Conservation (phyloP, 2,113 vertebrate species). For the Myrmophylax atrothorax region DNA sequence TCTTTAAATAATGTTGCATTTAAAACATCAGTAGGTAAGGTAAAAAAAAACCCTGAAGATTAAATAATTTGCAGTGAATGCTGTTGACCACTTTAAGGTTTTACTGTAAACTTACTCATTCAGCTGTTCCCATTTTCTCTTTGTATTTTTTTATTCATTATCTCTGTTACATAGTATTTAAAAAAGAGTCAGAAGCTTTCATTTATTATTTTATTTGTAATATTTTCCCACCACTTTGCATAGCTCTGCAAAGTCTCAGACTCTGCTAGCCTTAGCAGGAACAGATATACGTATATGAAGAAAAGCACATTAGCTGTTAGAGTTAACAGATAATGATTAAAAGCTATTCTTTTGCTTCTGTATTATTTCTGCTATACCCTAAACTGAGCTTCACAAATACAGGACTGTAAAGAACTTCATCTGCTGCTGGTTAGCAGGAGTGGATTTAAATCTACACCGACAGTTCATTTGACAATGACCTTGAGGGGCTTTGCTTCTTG, state of each 20-base stretch:
- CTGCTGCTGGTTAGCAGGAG: constrained; percentile 77
- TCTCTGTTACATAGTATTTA: constrained; percentile 15
- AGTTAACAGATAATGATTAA: constrained; percentile 68
- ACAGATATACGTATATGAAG: constrained; percentile 22
- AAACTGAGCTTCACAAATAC: constrained; percentile 72
- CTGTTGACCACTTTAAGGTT: constrained; percentile 51
- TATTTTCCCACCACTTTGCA: constrained; percentile 50
- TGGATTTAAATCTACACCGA: constrained; percentile 84
- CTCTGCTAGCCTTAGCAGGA: constrained; percentile 38
- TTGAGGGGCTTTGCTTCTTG: constrained; percentile 95
- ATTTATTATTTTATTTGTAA: constrained; percentile 43
- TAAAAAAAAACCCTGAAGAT: constrained; percentile 14
- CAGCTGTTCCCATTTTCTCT: constrained; percentile 50
- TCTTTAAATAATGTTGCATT: background rate
- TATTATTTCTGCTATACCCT: constrained; percentile 68
- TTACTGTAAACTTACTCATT: constrained; percentile 63
- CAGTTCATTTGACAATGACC: constrained; percentile 89
- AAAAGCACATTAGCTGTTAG: constrained; percentile 61
- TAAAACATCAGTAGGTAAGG: constrained; percentile 39
- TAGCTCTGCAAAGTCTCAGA: constrained; percentile 28
- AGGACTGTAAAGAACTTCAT: constrained; percentile 74
- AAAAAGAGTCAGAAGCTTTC: background rate
- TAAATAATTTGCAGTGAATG: constrained; percentile 43
- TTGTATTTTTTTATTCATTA: constrained; percentile 64
- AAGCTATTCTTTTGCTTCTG: constrained; percentile 66